phyloP scores from a whole-genome alignment of 23 tunicate species.

The Oikopleura vanhoeffeni region DNA sequence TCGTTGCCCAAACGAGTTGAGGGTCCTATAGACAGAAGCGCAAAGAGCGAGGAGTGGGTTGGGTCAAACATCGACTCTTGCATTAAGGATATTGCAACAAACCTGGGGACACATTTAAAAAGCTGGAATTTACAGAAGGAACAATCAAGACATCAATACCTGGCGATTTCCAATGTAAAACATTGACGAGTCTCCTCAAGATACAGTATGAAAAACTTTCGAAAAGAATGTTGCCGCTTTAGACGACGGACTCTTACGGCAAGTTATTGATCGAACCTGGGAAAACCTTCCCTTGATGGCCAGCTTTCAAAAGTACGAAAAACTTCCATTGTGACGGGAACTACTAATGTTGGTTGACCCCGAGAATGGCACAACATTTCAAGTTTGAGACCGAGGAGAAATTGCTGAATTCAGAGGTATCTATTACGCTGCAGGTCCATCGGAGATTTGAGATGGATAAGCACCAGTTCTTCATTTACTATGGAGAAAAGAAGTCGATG shows the following conservation, averaged over 20 bases:
- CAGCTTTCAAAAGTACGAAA: too few relatives aligned
- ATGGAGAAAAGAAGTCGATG: neutral
- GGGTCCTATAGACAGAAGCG: neutral
- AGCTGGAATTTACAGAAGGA: neutral
- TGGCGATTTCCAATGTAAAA: too few relatives aligned
- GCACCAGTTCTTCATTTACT: neutral
- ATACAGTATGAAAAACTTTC: neutral
- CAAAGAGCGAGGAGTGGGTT: neutral
- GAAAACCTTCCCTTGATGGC: too few relatives aligned
- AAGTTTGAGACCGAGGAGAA: too few relatives aligned
- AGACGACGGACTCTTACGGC: neutral
- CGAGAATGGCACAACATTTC: too few relatives aligned
- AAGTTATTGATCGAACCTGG: neutral
- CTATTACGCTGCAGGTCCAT: neutral
- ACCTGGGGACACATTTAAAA: too few relatives aligned
- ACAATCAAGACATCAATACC: too few relatives aligned
- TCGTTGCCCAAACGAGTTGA: neutral
- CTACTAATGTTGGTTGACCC: too few relatives aligned
- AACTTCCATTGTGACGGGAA: too few relatives aligned
- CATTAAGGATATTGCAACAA: too few relatives aligned
- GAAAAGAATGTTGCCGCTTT: neutral
- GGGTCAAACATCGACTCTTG: neutral
- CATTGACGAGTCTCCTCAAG: neutral
- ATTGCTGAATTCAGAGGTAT: too few relatives aligned
- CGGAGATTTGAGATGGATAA: neutral